Base-by-base conservation (phyloP, 1,140 invertebrate genomes). In the Theocolax elegans region DNA sequence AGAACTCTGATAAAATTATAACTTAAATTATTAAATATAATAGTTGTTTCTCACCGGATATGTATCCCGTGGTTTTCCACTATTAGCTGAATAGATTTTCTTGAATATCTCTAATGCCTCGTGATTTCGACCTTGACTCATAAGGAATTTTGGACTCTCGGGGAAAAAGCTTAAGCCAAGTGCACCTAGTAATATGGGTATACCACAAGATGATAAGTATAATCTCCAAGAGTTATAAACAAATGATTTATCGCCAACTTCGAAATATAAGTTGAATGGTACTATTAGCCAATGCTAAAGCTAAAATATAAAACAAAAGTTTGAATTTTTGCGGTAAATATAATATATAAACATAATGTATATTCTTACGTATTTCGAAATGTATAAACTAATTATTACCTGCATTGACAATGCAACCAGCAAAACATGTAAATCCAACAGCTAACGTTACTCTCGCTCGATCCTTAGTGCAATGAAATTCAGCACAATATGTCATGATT, bases 121-220 rank as follows among this genome's bases (percentile, higher is more conserved):
- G 0, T 89, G 86, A 69, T 91, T 92, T 49, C 89, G 87, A 62
- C 92, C 91, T 75, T 88, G 85, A 0, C 91, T 90, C 89, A 95
- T 92, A 0, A 94, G 82, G 80, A 93, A 95, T 81, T 94, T 94
- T 6, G 94, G 93, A 77, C 92, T 95, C 80, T 95, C 94, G 0
- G 92, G 91, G 4, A 94, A 86, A 73, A 91, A 91, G 49, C 88
- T 85, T 53, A 93, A 88, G 0, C 88, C 81, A 10, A 90, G 51
- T 1, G 88, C 89, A 8, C 90, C 89, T 6, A 91, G 72, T 0
- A 94, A 74, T 23, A 89, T 89, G 4, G 93, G 91, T 31, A 93
- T 35, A 0, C 89, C 89, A 59, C 89, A 88, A 0, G 88, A 71
- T 7, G 91, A 84, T 0, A 95, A 82, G 80, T 92, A 95, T 9